phyloP scores from a whole-genome alignment of 1,140 invertebrate genomes.

The Trichonephila clavipes region DNA sequence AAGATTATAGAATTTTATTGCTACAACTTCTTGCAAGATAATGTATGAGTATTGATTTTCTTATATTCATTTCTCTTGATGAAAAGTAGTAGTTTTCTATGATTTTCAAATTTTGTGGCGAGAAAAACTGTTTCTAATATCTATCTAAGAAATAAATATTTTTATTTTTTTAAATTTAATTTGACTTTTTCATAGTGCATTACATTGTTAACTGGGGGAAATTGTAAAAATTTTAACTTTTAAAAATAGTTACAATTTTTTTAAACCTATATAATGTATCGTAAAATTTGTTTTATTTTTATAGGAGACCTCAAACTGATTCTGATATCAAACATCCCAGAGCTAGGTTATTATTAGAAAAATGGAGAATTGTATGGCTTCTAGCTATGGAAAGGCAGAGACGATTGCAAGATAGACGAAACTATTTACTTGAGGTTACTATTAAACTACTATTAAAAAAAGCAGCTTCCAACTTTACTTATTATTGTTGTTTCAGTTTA shows the following conservation, averaged over 20 bases:
- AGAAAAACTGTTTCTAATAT: no score
- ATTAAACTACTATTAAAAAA: background rate
- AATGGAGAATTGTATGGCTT: slow-evolving; percentile 98
- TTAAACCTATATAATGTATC: background rate
- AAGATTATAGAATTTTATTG: no score
- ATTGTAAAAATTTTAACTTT: background rate
- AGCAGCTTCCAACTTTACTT: background rate
- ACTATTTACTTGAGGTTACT: slow-evolving; percentile 89
- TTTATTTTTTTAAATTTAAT: no score
- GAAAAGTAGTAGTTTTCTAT: no score
- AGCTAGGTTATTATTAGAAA: slow-evolving; percentile 94
- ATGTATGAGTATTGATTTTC: no score
- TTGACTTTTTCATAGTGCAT: no score
- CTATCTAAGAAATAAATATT: no score
- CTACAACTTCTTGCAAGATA: no score
- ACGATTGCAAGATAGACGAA: slow-evolving; percentile 93
- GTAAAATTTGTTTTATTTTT: background rate
- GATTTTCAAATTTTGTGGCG: no score
- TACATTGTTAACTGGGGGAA: no score
- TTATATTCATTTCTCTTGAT: no score
- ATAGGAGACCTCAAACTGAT: slow-evolving; percentile 36
- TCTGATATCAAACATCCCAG: slow-evolving; percentile 89
- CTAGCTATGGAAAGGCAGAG: slow-evolving; percentile 97
- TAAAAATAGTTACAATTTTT: background rate
- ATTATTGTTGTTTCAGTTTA: no score